These are phyloP conservation scores for Anolis apletophallus DNA, from an alignment of 2,797 vertebrate genomes.

Conservation along the genomic window DNA sequence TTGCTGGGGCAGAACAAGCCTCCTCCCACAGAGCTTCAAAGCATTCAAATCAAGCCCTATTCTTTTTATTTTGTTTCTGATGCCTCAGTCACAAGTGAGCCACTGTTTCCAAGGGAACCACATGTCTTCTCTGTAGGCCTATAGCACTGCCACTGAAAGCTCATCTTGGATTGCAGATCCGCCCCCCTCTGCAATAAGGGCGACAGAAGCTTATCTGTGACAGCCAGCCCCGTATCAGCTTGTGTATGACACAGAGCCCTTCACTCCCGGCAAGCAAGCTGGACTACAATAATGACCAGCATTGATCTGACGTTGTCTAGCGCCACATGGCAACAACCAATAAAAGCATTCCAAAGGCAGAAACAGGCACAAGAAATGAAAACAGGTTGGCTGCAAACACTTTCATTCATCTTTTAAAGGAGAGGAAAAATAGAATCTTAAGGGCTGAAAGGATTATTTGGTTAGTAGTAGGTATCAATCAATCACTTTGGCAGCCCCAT, in stretches of 20 bases:
- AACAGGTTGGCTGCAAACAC: slow-evolving; percentile 20
- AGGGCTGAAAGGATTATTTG: background rate
- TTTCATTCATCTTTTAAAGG: slow-evolving; percentile 25
- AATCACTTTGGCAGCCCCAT: background rate
- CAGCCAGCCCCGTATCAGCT: slow-evolving; percentile 60
- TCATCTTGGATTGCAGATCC: slow-evolving; percentile 45
- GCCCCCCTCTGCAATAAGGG: slow-evolving; percentile 30
- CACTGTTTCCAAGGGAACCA: slow-evolving; percentile 64
- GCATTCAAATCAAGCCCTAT: slow-evolving; percentile 19
- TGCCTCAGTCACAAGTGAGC: slow-evolving; percentile 41
- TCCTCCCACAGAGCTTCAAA: slow-evolving; percentile 33
- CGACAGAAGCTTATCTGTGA: slow-evolving; percentile 64
- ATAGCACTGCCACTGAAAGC: slow-evolving; percentile 49
- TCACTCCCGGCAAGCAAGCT: slow-evolving; percentile 51
- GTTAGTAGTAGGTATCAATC: background rate
- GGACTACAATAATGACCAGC: slow-evolving; percentile 30
- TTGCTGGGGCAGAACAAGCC: slow-evolving; percentile 11
- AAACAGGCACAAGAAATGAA: slow-evolving; percentile 20
- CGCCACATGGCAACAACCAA: slow-evolving; percentile 10
- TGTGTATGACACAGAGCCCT: background rate
- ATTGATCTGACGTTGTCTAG: slow-evolving; percentile 31
- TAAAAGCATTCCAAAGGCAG: slow-evolving; percentile 10
- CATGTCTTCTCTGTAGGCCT: slow-evolving; percentile 17
- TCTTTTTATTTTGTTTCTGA: slow-evolving; percentile 37
- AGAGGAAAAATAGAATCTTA: slow-evolving; percentile 5